A percentile compares a stretch with the other conserved stretches of the same genome.
These are phyloP conservation scores for Incurvaria masculella DNA, from an alignment of 2,888 invertebrate genomes.

Conservation along the genomic window DNA sequence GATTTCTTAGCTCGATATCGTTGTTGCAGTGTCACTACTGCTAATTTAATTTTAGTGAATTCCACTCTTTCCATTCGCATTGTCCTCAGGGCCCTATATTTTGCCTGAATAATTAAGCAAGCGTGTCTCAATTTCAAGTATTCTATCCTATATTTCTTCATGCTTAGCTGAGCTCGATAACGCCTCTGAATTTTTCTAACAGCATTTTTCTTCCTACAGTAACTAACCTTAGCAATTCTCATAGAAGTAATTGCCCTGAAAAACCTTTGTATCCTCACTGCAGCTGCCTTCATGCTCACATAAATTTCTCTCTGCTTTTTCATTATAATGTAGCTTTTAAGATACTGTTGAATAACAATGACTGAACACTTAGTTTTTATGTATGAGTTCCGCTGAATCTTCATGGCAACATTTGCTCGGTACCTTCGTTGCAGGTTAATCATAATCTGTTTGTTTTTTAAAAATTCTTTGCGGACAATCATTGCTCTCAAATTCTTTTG, in stretches of 20 bases:
- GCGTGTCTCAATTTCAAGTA: constrained; percentile 21
- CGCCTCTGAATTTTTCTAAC: too few relatives aligned
- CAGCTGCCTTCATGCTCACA: constrained; percentile 23
- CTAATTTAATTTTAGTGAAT: constrained; percentile 20
- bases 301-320: constrained; percentile 25
- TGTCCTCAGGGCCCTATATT: constrained; percentile 34
- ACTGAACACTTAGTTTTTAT: constrained; percentile 31
- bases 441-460: constrained; percentile 26
- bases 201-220: too few relatives aligned
- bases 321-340: constrained; percentile 34
- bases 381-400: constrained; percentile 31
- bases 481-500: constrained; percentile 48
- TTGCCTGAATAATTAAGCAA: constrained; percentile 29
- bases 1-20: constrained; percentile 23
- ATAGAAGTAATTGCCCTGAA: constrained; percentile 25
- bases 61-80: constrained; percentile 30
- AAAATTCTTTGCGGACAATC: constrained; percentile 34
- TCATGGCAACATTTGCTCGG: constrained; percentile 38
- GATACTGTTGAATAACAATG: constrained; percentile 45
- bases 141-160: constrained; percentile 19
- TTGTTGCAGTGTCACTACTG: constrained; percentile 29
- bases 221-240: neutral
- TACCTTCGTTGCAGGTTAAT: constrained; percentile 49
- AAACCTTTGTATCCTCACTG: constrained; percentile 23
- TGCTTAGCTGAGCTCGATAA: constrained; percentile 18